Base-by-base conservation (phyloP, 2,888 invertebrate species). In the Cantharis rufa region DNA sequence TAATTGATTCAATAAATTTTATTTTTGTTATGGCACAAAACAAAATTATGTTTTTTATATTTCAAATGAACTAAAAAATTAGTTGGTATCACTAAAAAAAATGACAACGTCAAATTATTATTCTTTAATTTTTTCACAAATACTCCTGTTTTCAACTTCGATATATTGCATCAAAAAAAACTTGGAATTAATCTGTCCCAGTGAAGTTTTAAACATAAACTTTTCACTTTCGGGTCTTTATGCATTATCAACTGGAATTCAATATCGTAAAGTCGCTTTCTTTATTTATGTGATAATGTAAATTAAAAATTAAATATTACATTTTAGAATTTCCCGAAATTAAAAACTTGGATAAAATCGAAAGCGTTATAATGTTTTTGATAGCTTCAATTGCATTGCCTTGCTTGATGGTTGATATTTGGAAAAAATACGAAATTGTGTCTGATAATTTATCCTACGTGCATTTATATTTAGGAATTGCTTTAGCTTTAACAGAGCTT, bases 381-480 rank as follows among this genome's bases (percentile, higher is more conserved):
- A 86, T 86, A 82, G 82, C 74, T 5, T 62, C 81, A 15, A 79
- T 82, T 24, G 77, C 77, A 21, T 74, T 83, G 10, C 81, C 83
- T 2, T 80, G 80, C 63, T 75, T 82, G 18, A 80, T 79, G 27
- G 76, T 76, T 3, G 75, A 81, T 28, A 21, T 81, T 61, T 82
- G 80, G 78, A 27, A 80, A 71, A 73, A 64, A 16, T 27, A 75
- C 48, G 73, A 75, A 18, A 64, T 74, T 62, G 62, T 68, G 10
- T 62, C 72, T 24, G 48, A 62, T 66, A 66, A 66, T 15, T 61
- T 80, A 18, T 80, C 75, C 18, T 81, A 75, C 61, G 32, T 77
- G 24, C 80, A 82, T 73, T 77, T 81, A 11, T 63, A 64, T 64
- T 24, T 77, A 10, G 79, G 77, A 28, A 18, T 69, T 9, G 70